Base-by-base conservation (phyloP, 2,888 invertebrate genomes). In the Ochropacha duplaris region DNA sequence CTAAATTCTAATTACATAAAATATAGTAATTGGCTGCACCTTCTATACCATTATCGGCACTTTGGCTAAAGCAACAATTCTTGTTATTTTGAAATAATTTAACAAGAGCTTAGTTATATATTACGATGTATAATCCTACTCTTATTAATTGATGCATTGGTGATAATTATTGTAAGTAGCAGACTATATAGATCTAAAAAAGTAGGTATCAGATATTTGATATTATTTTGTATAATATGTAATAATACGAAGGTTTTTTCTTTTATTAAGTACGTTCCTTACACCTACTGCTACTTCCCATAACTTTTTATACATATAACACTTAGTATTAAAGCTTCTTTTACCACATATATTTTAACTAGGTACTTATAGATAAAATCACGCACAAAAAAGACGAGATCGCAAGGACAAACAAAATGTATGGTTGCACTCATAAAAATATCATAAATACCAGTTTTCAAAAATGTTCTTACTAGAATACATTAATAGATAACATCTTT, bases 1-100 rank as follows among this genome's bases (percentile, higher is more conserved):
- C 74, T 74, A 74, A 75, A 84, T 82, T 79, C 79, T 82, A 83
- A 85, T 83, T 83, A 79, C 75, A 69, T 80, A 74, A 81, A 83
- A 73, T 83, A 82, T 78, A 71, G 78, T 75, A 74, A 76, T 79
- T 76, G 75, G 76, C 70, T 75, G 62, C 68, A 64, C 68, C 64
- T 58, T 22, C 31, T 31, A 34, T 19, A 19, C 44, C 19, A 44
- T 60, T 66, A 71, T 74, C 68, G 62, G 61, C 59, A 57, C 65
- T 58, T 68, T 60, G 57, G 63, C 57, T 57, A 16, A 52, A 58
- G 57, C 55, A 62, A 61, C 65, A 9, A 51, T 16, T 51, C 61
- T 64, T 55, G 57, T 57, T 59, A 6, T 61, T 55, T 65, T 56
- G 58, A 16, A 56, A 61, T 59, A 66, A 60, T 50, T 52, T 34